Evolutionary conservation across 2,797 vertebrate genomes (phyloP).

Genomic region (Anniella stebbinsi): DNA sequence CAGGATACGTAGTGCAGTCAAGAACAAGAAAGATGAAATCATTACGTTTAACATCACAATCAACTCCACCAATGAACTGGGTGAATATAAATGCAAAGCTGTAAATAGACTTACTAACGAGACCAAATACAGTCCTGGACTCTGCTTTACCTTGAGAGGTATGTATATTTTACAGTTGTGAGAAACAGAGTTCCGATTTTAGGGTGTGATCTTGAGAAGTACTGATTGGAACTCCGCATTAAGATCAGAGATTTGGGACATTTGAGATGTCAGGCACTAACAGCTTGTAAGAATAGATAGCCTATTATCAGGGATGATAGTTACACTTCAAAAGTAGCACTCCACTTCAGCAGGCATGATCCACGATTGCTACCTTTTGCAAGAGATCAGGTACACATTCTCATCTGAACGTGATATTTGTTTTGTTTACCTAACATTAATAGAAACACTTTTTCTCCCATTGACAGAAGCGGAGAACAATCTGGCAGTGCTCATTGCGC

Average conservation of each 20-base stretch:
- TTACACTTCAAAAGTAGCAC: neutral
- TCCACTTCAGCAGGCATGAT: no score
- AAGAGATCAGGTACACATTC: no score
- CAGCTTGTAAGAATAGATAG: neutral
- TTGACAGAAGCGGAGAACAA: slow-evolving; percentile 33
- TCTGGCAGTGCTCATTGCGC: slow-evolving; percentile 38
- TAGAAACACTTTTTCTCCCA: slow-evolving; percentile 9
- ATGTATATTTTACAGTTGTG: slow-evolving; percentile 4
- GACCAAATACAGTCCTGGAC: slow-evolving; percentile 55
- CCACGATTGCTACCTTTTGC: neutral
- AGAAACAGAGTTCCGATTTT: neutral
- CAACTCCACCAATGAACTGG: slow-evolving; percentile 29
- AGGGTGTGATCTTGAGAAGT: neutral
- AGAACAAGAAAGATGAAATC: neutral
- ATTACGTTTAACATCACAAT: slow-evolving; percentile 59
- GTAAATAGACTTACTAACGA: neutral
- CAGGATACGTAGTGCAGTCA: accelerated
- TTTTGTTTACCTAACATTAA: neutral
- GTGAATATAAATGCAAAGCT: slow-evolving; percentile 72
- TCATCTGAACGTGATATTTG: no score
- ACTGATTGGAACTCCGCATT: neutral
- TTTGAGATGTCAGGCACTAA: neutral
- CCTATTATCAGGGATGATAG: neutral
- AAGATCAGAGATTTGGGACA: neutral
- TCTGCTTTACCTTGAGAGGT: slow-evolving; percentile 64